Evolutionary conservation across 2,888 invertebrate species (phyloP).

Genomic region (Synanthedon formicaeformis): DNA sequence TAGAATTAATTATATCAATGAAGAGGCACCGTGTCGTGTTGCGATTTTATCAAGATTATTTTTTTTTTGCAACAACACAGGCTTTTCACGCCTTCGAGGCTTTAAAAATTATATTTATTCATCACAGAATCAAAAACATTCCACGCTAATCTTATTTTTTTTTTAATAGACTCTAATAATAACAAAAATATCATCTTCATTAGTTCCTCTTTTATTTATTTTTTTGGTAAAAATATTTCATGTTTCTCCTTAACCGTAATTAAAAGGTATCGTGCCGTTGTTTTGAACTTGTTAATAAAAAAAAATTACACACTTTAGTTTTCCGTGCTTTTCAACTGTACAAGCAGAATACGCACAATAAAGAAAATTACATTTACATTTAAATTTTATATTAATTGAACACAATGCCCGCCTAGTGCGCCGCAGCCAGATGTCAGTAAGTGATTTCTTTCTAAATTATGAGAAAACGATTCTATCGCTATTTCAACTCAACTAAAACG

Average conservation of each 20-base stretch:
- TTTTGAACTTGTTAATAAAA: neutral
- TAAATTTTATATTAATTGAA: neutral
- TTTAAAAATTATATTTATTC: conserved; percentile 35
- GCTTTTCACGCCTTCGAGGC: conserved; percentile 36
- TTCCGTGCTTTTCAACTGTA: neutral
- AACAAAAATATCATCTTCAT: conserved; percentile 41
- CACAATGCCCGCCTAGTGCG: neutral
- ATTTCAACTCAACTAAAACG: neutral
- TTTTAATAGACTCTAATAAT: conserved; percentile 45
- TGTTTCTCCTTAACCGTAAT: conserved; percentile 41
- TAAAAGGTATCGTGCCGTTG: conserved; percentile 34
- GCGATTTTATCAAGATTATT: neutral
- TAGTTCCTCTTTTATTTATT: conserved; percentile 8
- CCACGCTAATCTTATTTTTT: conserved; percentile 33
- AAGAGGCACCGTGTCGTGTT: conserved; percentile 13
- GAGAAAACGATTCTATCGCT: neutral
- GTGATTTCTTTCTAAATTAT: neutral
- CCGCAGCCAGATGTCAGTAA: neutral
- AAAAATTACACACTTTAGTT: neutral
- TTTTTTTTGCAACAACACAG: conserved; percentile 20
- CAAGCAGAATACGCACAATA: neutral
- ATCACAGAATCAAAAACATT: conserved; percentile 58
- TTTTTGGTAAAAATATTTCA: conserved; percentile 53
- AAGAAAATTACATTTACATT: neutral
- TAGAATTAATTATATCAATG: conserved; percentile 9